Evolutionary conservation across 2,797 vertebrate species (phyloP).

Genomic region (Acanthurus tractus): DNA sequence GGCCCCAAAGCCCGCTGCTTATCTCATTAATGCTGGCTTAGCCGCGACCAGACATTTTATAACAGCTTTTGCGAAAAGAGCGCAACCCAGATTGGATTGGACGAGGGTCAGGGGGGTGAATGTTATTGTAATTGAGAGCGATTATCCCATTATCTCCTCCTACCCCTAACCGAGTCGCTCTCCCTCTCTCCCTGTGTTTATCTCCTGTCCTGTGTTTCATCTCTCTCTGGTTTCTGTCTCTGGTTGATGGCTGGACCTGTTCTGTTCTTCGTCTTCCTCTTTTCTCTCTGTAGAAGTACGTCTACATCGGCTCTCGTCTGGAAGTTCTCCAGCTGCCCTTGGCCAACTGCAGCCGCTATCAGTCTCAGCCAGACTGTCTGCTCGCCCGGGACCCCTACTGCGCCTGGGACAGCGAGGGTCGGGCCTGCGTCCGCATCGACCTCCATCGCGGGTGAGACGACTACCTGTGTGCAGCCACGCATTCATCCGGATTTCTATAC

Average conservation of each 20-base stretch:
- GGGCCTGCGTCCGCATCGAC: conserved; percentile 87
- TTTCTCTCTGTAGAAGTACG: conserved; percentile 80
- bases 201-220: conserved; percentile 55
- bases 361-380: conserved; percentile 88
- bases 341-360: conserved; percentile 90
- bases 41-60: conserved; percentile 68
- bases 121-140: conserved; percentile 84
- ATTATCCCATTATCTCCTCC: conserved; percentile 82
- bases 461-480: not conserved
- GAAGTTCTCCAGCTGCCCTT: conserved; percentile 89
- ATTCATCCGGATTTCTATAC: not conserved
- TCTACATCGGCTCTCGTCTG: conserved; percentile 87
- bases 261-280: conserved; percentile 55
- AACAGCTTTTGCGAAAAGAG: conserved; percentile 74
- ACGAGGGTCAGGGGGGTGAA: conserved; percentile 62
- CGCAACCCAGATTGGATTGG: conserved; percentile 73
- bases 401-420: conserved; percentile 88
- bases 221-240: conserved; percentile 64
- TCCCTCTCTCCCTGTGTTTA: conserved; percentile 53
- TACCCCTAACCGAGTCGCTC: conserved; percentile 68
- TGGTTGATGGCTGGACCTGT: conserved; percentile 50
- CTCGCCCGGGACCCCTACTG: conserved; percentile 89
- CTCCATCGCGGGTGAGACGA: conserved; percentile 84
- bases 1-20: conserved; percentile 64
- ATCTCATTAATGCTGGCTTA: conserved; percentile 81